Percentiles rank a stretch among this genome's conserved stretches.
These are phyloP conservation scores for Holcopasites calliopsidis DNA, from an alignment of 1,140 invertebrate genomes.

Conservation along the genomic window DNA sequence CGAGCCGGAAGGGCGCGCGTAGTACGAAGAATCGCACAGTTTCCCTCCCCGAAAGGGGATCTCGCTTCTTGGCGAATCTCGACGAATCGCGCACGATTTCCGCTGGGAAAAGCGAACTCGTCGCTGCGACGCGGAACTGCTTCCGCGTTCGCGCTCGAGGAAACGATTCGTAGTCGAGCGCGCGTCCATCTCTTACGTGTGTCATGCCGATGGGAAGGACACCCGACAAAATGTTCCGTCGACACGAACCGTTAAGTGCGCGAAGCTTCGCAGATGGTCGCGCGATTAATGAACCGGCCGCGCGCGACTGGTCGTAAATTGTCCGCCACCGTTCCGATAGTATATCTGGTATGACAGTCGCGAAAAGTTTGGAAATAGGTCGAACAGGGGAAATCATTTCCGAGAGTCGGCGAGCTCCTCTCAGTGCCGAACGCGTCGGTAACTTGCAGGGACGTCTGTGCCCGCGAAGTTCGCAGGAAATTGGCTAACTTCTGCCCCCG, in stretches of 20 bases:
- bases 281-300: slow-evolving; percentile 29
- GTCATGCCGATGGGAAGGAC: background rate
- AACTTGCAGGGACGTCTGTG: slow-evolving; percentile 3
- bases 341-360: background rate
- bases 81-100: slow-evolving; percentile 48
- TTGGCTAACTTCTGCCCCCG: slow-evolving; percentile 1
- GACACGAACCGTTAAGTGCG: slow-evolving; percentile 33
- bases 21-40: slow-evolving; percentile 61
- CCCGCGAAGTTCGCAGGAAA: background rate
- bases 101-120: slow-evolving; percentile 44
- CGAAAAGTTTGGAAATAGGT: slow-evolving; percentile 23
- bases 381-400: background rate
- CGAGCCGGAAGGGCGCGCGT: slow-evolving; percentile 30
- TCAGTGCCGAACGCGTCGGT: background rate
- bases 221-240: background rate
- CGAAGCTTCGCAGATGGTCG: slow-evolving; percentile 16
- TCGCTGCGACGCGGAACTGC: slow-evolving; percentile 32
- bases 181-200: background rate
- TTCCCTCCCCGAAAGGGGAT: background rate
- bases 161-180: background rate
- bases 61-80: slow-evolving; percentile 41
- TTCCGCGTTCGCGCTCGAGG: background rate
- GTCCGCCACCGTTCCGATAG: background rate
- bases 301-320: slow-evolving; percentile 33
- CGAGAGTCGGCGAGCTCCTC: background rate